Conservation (phyloP, 2,888 invertebrate species). For the Agonopterix heracliana region DNA sequence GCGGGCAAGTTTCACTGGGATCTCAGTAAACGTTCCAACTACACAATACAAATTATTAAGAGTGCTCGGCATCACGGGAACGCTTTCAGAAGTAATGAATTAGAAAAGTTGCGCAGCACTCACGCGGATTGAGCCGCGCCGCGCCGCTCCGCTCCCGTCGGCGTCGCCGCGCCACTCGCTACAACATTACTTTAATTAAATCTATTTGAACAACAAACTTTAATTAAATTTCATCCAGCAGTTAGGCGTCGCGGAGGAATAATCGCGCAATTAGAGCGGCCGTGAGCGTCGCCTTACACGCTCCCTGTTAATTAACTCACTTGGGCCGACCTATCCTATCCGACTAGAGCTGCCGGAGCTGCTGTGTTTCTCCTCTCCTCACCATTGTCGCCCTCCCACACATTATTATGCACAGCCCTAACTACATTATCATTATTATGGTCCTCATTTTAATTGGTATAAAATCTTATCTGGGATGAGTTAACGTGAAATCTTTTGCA, state of each 20-base stretch:
- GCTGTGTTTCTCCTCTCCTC: neutral
- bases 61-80: slow-evolving; percentile 74
- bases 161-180: slow-evolving; percentile 48
- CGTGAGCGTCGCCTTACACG: slow-evolving; percentile 76
- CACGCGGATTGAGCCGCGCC: slow-evolving; percentile 71
- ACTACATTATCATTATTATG: neutral
- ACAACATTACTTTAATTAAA: slow-evolving; percentile 78
- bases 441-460: neutral
- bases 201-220: slow-evolving; percentile 79
- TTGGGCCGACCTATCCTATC: slow-evolving; percentile 38
- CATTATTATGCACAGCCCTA: neutral
- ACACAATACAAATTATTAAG: slow-evolving; percentile 76
- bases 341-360: slow-evolving; percentile 1
- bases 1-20: slow-evolving; percentile 23
- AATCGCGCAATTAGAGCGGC: slow-evolving; percentile 76
- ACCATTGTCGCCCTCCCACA: neutral
- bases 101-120: slow-evolving; percentile 77
- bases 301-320: slow-evolving; percentile 75
- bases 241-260: slow-evolving; percentile 76
- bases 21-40: slow-evolving; percentile 54
- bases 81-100: slow-evolving; percentile 77
- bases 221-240: slow-evolving; percentile 78
- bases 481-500: too few relatives aligned
- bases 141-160: slow-evolving; percentile 21
- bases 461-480: neutral